Evolutionary conservation across 35 echinoderm and acorn worm species (phyloP), one percentile per base, ranked within the genome.

Genomic region (Eucidaris tribuloides): DNA sequence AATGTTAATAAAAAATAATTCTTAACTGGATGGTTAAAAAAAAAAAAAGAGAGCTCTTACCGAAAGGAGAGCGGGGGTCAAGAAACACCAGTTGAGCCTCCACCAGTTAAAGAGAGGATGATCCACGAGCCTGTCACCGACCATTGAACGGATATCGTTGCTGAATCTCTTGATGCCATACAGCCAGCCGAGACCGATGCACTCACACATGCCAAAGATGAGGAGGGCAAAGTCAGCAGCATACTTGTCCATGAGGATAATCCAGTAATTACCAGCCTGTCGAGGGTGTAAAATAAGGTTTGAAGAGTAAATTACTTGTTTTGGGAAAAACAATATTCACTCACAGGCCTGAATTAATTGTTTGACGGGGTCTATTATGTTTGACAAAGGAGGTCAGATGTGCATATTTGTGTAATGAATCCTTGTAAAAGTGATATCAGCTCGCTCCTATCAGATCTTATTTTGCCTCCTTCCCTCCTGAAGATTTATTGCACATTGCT

Each of bases 171-270:
- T 97, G 48, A 35, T 61, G 24, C 94, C 94, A 41, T 97, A 97
- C 1, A 91, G 22, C 94, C 94, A 97, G 42, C 94, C 94, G 2
- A 97, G 36, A 5, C 78, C 94, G 37, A 97, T 82, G 68, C 94
- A 97, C 41, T 97, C 94, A 44, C 46, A 84, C 28, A 97, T 71
- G 30, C 84, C 94, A 65, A 92, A 97, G 50, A 97, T 92, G 9
- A 97, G 82, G 3, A 97, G 77, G 31, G 94, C 84, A 56, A 97
- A 91, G 58, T 97, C 94, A 5, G 94, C 94, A 13, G 94, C 94
- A 65, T 97, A 97, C 39, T 97, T 97, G 76, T 97, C 94, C 94
- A 97, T 97, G 2, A 97, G 65, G n/a, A 88, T 84, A 0, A 97
- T 89, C 94, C 94, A 97, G 71, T 92, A 97, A 64, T 91, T 97